phyloP scores from a whole-genome alignment of 2,797 vertebrate genomes.

The Syncerus caffer region DNA sequence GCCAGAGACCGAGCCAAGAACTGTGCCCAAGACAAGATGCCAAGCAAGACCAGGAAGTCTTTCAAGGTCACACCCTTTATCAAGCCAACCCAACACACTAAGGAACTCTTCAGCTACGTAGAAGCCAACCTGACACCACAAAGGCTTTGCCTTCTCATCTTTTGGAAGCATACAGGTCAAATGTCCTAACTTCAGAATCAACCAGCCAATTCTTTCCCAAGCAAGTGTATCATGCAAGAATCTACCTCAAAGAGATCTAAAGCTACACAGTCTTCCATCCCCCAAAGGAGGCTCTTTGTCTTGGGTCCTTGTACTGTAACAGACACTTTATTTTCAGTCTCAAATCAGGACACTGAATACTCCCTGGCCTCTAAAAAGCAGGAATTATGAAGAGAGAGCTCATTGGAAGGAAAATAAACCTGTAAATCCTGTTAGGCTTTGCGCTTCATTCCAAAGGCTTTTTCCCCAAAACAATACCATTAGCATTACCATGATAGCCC shows the following conservation, averaged over 20 bases:
- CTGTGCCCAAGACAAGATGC: background rate
- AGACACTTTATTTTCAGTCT: conserved; percentile 64
- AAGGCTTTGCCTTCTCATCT: background rate
- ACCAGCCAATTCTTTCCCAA: conserved; percentile 37
- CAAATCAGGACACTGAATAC: conserved; percentile 67
- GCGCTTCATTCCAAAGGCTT: conserved; percentile 47
- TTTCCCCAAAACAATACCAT: conserved; percentile 45
- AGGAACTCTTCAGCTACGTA: background rate
- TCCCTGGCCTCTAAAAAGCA: conserved; percentile 56
- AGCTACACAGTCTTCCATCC: background rate
- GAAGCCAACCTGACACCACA: background rate
- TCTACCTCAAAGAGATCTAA: conserved; percentile 19
- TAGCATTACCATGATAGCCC: conserved; percentile 15
- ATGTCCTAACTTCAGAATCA: conserved; percentile 31
- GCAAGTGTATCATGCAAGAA: background rate
- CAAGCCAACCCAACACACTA: background rate
- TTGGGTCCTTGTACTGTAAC: conserved; percentile 26
- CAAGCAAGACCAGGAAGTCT: background rate
- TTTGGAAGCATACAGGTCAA: conserved; percentile 31
- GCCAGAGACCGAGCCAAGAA: background rate
- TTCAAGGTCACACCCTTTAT: conserved; percentile 43
- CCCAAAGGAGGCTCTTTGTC: conserved; percentile 65
- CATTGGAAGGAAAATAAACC: conserved; percentile 62
- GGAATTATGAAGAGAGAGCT: conserved; percentile 51
- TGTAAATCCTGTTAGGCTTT: conserved; percentile 61